Base-by-base conservation (phyloP, 2,797 vertebrate genomes). In the Muscicapa striata region DNA sequence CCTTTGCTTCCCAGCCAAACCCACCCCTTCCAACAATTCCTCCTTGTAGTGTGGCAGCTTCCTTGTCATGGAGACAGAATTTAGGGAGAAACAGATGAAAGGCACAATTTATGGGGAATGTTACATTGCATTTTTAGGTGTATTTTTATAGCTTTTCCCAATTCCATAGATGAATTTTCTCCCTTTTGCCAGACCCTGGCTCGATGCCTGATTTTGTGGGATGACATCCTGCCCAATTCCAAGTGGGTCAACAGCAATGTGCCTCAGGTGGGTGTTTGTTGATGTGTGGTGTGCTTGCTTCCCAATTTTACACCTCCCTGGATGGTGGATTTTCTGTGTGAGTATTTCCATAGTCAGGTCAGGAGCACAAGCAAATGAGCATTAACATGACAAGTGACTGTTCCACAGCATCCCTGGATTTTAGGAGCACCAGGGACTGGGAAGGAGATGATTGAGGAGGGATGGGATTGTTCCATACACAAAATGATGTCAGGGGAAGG, bases 191-290 rank as follows among this genome's bases (percentile, higher is more conserved):
- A 99, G 99, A 99, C 99, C 61, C 98, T 99, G 77, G 99, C 99
- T 88, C 98, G 99, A 59, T 99, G 99, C 96, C 98, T 99, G 90
- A 99, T 99, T 97, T 98, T 99, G 97, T 99, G 99, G 99, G 99
- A 99, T 97, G 99, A 99, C 96, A 99, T 99, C 96, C 97, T 99
- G 84, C 99, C 99, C 52, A 98, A 98, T 96, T 98, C 98, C 32
- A 98, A 99, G 90, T 99, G 99, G 99, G 98, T 99, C 87, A 99
- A 98, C 94, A 99, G 99, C 97, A 99, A 99, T 17, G 98, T 99
- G 95, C 99, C 99, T 92, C 98, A 99, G 95, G 99, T 99, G 97
- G 97, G 98, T 98, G 84, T 36, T 81, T 36, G 58, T 45, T 81
- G 29, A 20, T 23, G 32, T 29, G 68, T 51, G 54, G 10, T 36